Evolutionary conservation across 2,888 invertebrate genomes (phyloP).

Genomic region (Sesamia inferens): DNA sequence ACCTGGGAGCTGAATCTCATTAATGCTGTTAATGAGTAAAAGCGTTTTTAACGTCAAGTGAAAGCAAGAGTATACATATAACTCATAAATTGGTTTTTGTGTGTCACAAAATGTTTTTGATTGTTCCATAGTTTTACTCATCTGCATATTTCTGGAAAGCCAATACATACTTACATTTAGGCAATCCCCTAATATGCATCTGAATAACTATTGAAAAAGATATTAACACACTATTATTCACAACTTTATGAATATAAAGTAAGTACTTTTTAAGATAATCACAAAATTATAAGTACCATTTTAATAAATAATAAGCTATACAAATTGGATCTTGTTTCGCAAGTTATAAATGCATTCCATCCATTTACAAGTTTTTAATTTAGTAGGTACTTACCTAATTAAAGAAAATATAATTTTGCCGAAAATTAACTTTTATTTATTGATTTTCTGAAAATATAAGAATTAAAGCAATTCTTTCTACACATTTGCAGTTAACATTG

Average conservation of each 20-base stretch:
- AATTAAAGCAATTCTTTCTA: conserved; percentile 19
- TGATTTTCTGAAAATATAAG: not conserved
- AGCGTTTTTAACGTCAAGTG: not conserved
- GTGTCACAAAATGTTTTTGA: conserved; percentile 12
- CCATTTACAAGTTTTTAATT: conserved; percentile 28
- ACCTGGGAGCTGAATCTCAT: not conserved
- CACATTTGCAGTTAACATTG: conserved; percentile 39
- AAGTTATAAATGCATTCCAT: conserved; percentile 56
- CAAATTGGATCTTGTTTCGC: conserved; percentile 9
- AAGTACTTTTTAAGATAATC: conserved; percentile 1
- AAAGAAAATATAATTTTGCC: not conserved
- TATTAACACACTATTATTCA: conserved; percentile 12
- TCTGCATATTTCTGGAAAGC: conserved; percentile 18
- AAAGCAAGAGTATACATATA: not conserved
- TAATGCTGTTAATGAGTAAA: not conserved
- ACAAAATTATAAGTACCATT: not conserved
- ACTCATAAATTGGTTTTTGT: conserved; percentile 12
- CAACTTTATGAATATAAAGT: conserved; percentile 1
- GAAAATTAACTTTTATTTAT: not conserved
- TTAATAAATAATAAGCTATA: not conserved
- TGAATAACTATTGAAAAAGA: not conserved
- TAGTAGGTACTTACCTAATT: conserved; percentile 11
- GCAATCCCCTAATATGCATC: conserved; percentile 13
- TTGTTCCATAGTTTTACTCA: conserved; percentile 7
- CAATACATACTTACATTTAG: not conserved